Base-by-base conservation (phyloP, 1,140 invertebrate species). In the Solenopsis invicta region DNA sequence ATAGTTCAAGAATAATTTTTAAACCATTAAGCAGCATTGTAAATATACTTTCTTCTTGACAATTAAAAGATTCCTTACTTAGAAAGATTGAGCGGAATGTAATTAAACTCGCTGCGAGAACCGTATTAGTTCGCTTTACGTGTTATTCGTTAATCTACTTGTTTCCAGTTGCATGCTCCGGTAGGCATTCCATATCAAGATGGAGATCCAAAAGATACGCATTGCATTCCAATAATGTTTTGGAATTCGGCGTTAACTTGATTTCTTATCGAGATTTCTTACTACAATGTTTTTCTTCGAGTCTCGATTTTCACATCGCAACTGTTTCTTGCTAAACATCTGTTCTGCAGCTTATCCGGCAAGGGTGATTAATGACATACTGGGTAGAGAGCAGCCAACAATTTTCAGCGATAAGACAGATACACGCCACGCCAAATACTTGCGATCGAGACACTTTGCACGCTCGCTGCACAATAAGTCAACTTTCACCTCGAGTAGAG, bases 401-500 rank as follows among this genome's bases (percentile, higher is more conserved):
- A 75, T 75, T 61, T 75, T 61, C 80, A 50, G 6, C 24, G 54
- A 81, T 81, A 45, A 61, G 13, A 4, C 37, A 82, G 24, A 59
- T 82, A 82, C 12, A 24, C 29, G 29, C n/a, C 34, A 45, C 12
- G 69, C 41, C 41, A 74, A 75, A 48, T 56, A 61, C 41, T 37
- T n/a, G n/a, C 24, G 24, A 84, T 62, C 54, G 67, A 82, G 69
- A 84, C 41, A 84, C 71, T 75, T 84, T 50, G 80, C 37, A 74
- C 80, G 69, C 69, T 74, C 41, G 69, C 69, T 75, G 56, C 41
- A 84, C 56, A 84, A 75, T 84, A 75, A 75, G 69, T 75, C 54
- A 74, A 84, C 80, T 84, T 84, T 84, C 80, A 84, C 80, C 80
- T 75, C 69, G 69, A 74, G 41, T 37, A 37, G 54, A 84, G 24